phyloP scores from a whole-genome alignment of 2,113 vertebrate species.

The Platysternon megacephalum region DNA sequence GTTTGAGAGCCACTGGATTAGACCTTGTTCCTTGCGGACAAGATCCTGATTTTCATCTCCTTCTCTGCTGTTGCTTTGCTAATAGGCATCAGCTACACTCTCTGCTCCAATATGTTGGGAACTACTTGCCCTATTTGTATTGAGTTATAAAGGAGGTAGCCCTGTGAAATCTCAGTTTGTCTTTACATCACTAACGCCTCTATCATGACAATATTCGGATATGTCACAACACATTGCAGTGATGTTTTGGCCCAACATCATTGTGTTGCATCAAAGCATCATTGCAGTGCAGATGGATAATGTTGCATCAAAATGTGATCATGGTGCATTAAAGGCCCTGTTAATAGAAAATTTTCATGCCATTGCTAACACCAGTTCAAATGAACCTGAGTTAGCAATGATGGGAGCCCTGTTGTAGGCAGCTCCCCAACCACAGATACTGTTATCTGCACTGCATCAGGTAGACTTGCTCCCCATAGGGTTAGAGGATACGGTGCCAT shows the following conservation, averaged over 20 bases:
- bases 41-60: background rate
- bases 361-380: too few species aligned
- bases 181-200: slow-evolving; percentile 15
- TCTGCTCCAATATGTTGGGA: background rate
- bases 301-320: too few species aligned
- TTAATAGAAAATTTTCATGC: too few species aligned
- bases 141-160: background rate
- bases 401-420: slow-evolving; percentile 5
- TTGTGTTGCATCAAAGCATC: slow-evolving; percentile 66
- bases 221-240: slow-evolving; percentile 25
- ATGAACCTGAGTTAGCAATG: slow-evolving; percentile 50
- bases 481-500: slow-evolving; percentile 45
- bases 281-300: too few species aligned
- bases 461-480: slow-evolving; percentile 52
- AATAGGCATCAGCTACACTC: background rate
- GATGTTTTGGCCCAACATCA: slow-evolving; percentile 43
- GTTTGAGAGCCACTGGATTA: too few species aligned
- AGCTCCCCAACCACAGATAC: slow-evolving; percentile 60
- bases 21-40: background rate
- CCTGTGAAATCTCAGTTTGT: slow-evolving; percentile 26
- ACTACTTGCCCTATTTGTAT: background rate
- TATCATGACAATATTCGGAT: background rate
- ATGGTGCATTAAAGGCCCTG: too few species aligned
- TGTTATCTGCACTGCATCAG: slow-evolving; percentile 55
- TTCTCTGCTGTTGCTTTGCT: background rate